Evolutionary conservation across 2,113 vertebrate species (phyloP), one percentile per base, ranked within the genome.

Genomic region (Brachypodius melanocephalos): DNA sequence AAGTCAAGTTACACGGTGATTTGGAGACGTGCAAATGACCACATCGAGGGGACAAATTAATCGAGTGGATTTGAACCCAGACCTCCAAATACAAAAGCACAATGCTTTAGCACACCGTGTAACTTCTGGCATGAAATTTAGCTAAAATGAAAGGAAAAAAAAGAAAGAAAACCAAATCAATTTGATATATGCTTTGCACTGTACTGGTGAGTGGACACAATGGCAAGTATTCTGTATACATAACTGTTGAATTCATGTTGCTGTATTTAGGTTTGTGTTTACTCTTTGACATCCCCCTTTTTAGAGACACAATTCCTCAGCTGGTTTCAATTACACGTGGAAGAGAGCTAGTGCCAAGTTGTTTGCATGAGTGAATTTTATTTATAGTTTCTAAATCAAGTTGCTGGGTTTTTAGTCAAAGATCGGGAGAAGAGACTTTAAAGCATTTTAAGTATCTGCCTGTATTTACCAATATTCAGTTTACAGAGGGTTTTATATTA

Each of bases 341-440:
- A 95, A 85, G 17, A 94, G 55, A 71, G 71, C 62, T 91, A 85
- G 78, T 77, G 93, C 91, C 93, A 96, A 97, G 79, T 79, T 93
- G 78, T 94, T 96, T 93, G 88, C 95, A 86, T 74, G 93, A 93
- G 51, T 91, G 75, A 83, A 55, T 88, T 96, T 95, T 96, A 95
- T 91, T 95, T 96, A 92, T n/a, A 86, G 63, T 88, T 97, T 88
- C 75, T 77, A 91, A 85, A 93, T 85, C 87, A 88, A 88, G 87
- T 45, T 83, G 88, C 77, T 85, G 72, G 14, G 42, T 90, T 93
- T 87, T 71, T 74, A 71, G 51, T 80, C 75, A 85, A 68, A 90
- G 43, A 80, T 31, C 0, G 2, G 55, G 51, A 85, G 79, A 85
- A 78, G 36, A 88, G 26, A 79, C 90, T 94, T 89, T 63, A 85